Percentiles rank a stretch among this genome's conserved stretches.
Evolutionary conservation across 2,797 vertebrate species (phyloP).

Genomic region (Darevskia nairensis): DNA sequence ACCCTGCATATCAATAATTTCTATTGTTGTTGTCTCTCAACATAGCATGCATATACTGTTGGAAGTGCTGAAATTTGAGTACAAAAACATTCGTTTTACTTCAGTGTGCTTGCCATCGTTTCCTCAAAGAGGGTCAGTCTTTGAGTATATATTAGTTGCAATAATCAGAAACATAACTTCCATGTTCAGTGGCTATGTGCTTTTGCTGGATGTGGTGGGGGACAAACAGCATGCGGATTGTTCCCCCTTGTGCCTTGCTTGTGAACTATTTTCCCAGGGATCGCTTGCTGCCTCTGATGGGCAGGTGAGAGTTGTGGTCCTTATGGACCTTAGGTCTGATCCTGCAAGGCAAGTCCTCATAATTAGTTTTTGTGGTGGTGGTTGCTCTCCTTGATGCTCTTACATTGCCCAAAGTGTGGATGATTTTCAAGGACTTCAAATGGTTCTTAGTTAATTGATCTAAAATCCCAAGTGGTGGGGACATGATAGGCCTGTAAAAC

Average conservation of each 20-base stretch:
- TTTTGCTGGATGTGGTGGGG: background rate
- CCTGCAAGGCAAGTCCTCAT: background rate
- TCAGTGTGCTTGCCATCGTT: background rate
- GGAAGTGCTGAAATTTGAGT: too few species aligned
- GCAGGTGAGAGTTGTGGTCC: background rate
- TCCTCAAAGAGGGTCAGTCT: background rate
- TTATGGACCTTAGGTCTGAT: background rate
- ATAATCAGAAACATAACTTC: too few species aligned
- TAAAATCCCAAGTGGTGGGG: slow-evolving; percentile 33
- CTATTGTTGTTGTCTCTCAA: background rate
- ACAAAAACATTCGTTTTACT: too few species aligned
- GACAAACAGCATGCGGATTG: too few species aligned
- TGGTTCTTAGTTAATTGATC: background rate
- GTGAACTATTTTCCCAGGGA: background rate
- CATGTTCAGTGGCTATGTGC: background rate
- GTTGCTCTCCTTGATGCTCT: slow-evolving; percentile 18
- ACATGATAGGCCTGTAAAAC: slow-evolving; percentile 56
- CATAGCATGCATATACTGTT: background rate
- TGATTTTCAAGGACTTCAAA: slow-evolving; percentile 13
- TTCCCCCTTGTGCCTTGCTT: background rate
- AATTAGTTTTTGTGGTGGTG: background rate
- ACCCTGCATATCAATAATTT: too few species aligned
- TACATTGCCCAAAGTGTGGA: background rate
- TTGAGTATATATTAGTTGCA: background rate
- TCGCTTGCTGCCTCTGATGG: background rate